Evolutionary conservation across 2,888 invertebrate species (phyloP), one percentile per base, ranked within the genome.

Genomic region (Dasypogon diadema): DNA sequence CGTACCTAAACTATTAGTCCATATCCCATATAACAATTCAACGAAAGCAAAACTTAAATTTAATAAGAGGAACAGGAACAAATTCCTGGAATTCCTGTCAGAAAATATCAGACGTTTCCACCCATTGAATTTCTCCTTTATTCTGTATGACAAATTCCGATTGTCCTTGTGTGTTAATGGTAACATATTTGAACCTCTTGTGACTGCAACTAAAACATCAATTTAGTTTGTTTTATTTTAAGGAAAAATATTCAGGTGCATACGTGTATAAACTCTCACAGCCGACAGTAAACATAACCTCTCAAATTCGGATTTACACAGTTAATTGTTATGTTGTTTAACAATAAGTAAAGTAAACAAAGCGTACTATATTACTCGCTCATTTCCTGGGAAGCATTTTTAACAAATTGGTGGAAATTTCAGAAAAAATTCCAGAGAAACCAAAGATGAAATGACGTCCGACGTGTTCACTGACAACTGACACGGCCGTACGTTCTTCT

Each of bases 21-120:
- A 93, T 83, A 96, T 89, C 79, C 98, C 98, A 88, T 98, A 99
- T 77, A 92, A 89, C 75, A 99, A 88, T 87, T 99, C 98, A 56
- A 99, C 96, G 87, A 98, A 98, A 22, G 98, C 98, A 88, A 99
- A 98, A 37, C 96, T 96, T 79, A 98, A 90, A 87, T 98, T 99
- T 46, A 99, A 88, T 79, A 97, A 81, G 12, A 99, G 89, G 84
- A 99, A 99, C 34, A 97, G 88, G 84, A 98, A 97, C 80, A 99
- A 88, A 87, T 98, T 98, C 83, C 97, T 91, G 1, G 97, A 97
- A 86, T 95, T 96, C 84, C 92, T 90, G 87, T 99, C 98, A 0
- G 97, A 92, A 86, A 97, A 95, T 82, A 98, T 96, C 77, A 97
- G 87, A 81, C 97, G 89, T 80, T 92, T 89, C 92, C 92, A 94